phyloP scores from a whole-genome alignment of 2,113 vertebrate species.

The Chascanopsetta lugubris region DNA sequence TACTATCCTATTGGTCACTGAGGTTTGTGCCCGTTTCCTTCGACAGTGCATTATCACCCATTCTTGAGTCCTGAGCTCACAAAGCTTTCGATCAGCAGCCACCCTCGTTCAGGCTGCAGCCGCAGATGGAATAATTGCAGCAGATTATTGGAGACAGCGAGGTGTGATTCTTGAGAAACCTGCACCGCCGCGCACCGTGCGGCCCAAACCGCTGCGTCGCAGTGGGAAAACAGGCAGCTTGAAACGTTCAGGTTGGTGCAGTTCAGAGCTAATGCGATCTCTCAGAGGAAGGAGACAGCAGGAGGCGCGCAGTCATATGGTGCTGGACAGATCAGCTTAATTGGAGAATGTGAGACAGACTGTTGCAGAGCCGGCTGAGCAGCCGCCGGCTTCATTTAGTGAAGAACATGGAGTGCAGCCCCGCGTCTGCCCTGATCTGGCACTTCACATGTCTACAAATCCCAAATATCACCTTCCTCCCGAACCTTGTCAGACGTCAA shows the following conservation, averaged over 20 bases:
- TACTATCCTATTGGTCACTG: background rate
- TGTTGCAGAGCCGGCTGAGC: slow-evolving; percentile 44
- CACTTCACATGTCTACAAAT: slow-evolving; percentile 27
- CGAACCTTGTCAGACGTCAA: background rate
- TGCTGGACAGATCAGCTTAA: slow-evolving; percentile 64
- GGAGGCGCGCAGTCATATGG: slow-evolving; percentile 53
- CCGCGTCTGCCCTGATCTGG: slow-evolving; percentile 19
- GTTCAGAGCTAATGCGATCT: slow-evolving; percentile 51
- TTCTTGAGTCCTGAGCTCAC: slow-evolving; percentile 2
- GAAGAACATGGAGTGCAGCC: slow-evolving; percentile 45
- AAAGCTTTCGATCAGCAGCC: slow-evolving; percentile 8
- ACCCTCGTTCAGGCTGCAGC: background rate
- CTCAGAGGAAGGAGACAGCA: slow-evolving; percentile 55
- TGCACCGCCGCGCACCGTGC: background rate
- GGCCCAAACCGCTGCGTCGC: slow-evolving; percentile 34
- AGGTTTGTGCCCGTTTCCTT: slow-evolving; percentile 22
- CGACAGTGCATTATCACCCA: background rate
- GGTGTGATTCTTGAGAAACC: slow-evolving; percentile 34
- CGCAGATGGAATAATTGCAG: slow-evolving; percentile 5
- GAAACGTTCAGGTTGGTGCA: slow-evolving; percentile 55
- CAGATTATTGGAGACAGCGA: background rate
- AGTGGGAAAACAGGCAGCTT: slow-evolving; percentile 41
- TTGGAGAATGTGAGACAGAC: slow-evolving; percentile 66
- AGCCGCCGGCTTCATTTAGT: slow-evolving; percentile 45
- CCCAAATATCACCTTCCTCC: slow-evolving; percentile 8